Evolutionary conservation across 2,797 vertebrate species (phyloP).

Genomic region (Artibeus jamaicensis): DNA sequence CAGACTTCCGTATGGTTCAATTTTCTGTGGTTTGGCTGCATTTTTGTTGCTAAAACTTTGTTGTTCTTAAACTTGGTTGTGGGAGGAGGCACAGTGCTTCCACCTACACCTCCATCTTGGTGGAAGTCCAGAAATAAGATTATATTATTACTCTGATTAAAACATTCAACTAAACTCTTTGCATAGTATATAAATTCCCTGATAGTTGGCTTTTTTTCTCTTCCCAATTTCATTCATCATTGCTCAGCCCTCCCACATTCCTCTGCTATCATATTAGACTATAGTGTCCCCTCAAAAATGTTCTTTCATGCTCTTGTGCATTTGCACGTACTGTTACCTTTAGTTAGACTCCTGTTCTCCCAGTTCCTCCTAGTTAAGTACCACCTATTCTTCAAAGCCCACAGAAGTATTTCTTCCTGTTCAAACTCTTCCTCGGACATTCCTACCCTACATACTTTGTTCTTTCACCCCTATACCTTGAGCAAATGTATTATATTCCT

Average conservation of each 20-base stretch:
- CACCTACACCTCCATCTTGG: too few species aligned
- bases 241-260: fast-evolving
- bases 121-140: neutral
- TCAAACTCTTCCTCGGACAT: neutral
- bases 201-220: neutral
- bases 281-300: neutral
- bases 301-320: neutral
- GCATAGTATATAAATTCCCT: neutral
- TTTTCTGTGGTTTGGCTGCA: too few species aligned
- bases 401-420: neutral
- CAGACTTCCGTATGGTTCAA: too few species aligned
- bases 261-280: neutral
- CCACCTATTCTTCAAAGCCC: neutral
- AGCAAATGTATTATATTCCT: neutral
- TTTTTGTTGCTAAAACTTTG: too few species aligned
- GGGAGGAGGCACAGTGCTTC: too few species aligned
- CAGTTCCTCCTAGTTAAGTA: neutral
- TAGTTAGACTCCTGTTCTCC: neutral
- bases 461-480: neutral
- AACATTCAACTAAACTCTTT: neutral
- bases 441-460: neutral
- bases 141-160: neutral
- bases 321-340: neutral
- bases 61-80: too few species aligned
- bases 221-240: neutral